Evolutionary conservation across 2,888 invertebrate species (phyloP), one percentile per base, ranked within the genome.

Genomic region (Hesperia comma): DNA sequence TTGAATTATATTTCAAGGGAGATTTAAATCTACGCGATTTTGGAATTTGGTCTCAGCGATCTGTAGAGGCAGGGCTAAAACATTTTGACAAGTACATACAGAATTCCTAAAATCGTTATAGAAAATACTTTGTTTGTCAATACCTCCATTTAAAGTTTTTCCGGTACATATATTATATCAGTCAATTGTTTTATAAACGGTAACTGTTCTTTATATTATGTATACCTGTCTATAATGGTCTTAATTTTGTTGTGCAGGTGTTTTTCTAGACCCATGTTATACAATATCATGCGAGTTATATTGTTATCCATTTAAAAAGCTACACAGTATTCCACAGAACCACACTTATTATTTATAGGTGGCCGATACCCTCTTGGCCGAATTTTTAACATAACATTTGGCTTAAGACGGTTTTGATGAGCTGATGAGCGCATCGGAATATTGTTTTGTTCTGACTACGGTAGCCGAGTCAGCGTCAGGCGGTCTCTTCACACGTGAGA

Each of bases 1-100:
- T 91, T 91, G 88, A 91, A 90, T 90, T 87, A 87, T 83, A 84
- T 81, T 82, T 83, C 84, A 82, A 85, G 84, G 81, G 79, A 80
- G 77, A 69, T 72, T 73, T 75, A 72, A 69, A 70, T 71, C 66
- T 60, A 70, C 77, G 72, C 73, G 76, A 77, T 76, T 75, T 79
- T 76, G 75, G 74, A 74, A 78, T 79, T 80, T 76, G 77, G 71
- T 77, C 15, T 21, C 10, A 26, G 51, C 21, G 51, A 14, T 26
- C 51, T 12, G 14, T 21, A 51, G 26, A 3, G 17, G 2, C 14
- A 6, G 21, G 26, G 1, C 21, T 17, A 8, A 26, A 26, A 10
- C 49, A 19, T 3, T 10, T 49, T 49, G 43, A 5, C 3, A 6
- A 37, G 8, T 15, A 15, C 15, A 12, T 14, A 41, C 7, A 41